Percentiles rank a stretch among this genome's conserved stretches.
These are phyloP conservation scores for Myiothlypis chrysogaster DNA, from an alignment of 2,797 vertebrate species.

Conservation along the genomic window DNA sequence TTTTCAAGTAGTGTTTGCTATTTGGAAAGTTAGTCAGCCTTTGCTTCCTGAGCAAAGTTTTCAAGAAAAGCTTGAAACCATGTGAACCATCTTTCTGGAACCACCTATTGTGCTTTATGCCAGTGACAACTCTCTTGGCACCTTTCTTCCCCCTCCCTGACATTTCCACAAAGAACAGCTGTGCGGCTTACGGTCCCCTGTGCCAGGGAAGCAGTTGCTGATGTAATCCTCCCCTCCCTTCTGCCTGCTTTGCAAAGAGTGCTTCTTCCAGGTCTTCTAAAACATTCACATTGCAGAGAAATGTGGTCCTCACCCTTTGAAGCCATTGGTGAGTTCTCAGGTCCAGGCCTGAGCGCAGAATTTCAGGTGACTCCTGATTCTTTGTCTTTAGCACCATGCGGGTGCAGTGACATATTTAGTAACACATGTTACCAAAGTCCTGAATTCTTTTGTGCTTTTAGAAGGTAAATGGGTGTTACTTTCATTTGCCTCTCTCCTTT, in stretches of 20 bases:
- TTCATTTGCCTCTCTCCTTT: neutral
- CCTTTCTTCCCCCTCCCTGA: neutral
- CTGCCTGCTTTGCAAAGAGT: neutral
- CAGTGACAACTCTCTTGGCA: neutral
- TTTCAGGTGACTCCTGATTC: neutral
- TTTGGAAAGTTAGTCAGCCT: neutral
- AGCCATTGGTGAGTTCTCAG: neutral
- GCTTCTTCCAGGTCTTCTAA: neutral
- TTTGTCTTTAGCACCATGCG: neutral
- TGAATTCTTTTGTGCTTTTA: neutral
- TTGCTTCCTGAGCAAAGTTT: neutral
- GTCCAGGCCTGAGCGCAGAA: neutral
- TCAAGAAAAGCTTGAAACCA: neutral
- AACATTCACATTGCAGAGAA: neutral
- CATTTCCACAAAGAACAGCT: conserved; percentile 42
- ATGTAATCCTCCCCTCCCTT: neutral
- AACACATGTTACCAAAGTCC: neutral
- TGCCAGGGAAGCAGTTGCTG: neutral
- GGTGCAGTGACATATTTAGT: neutral
- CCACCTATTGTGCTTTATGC: neutral
- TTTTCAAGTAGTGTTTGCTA: neutral
- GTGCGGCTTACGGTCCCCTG: neutral
- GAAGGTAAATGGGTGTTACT: neutral
- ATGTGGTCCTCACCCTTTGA: neutral
- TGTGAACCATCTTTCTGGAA: neutral